Evolutionary conservation across 2,113 vertebrate species (phyloP), one percentile per base, ranked within the genome.

Genomic region (Hydrolagus affinis): DNA sequence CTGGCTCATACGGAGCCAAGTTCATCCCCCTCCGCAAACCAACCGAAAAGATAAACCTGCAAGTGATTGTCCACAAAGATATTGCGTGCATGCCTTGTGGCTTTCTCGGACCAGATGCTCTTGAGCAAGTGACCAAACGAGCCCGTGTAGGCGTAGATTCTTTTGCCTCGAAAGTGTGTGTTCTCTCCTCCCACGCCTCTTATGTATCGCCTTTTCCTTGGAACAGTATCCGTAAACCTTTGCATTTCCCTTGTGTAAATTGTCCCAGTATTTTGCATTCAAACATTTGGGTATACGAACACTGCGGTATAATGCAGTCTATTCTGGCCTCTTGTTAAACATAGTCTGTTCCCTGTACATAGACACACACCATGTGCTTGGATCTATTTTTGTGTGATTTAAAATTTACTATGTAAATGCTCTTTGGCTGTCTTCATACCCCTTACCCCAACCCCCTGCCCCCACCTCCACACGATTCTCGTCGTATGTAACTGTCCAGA

Each of bases 331-430:
- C 9, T n/a, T 7, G 9, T 32, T 64, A 64, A 80, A 19, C 28
- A 64, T 64, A 64, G 77, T 80, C 10, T 8, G 44, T 3, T 62
- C 11, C 21, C 14, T 80, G 14, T 68, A n/a, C 66, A 32, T 66
- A 19, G 62, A 21, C 21, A 28, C 62, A 83, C 11, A 68, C 62
- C 66, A 64, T 75, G 56, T 28, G 30, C 78, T 83, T 32, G 60
- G n/a, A 66, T 19, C 15, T 66, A 66, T 80, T 62, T 59, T 64
- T 7, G 57, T 19, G 8, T 78, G 23, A 60, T 56, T n/a, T 1
- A 56, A 71, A 71, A 56, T 64, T 80, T 83, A 83, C 77, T 30
- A 66, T 68, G 25, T 83, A 83, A 68, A 83, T 78, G 77, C 77
- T 30, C n/a, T 83, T 17, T 73, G 23, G n/a, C 69, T 8, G 60